phyloP scores from a whole-genome alignment of 2,113 vertebrate genomes.

The Ameiurus melas region DNA sequence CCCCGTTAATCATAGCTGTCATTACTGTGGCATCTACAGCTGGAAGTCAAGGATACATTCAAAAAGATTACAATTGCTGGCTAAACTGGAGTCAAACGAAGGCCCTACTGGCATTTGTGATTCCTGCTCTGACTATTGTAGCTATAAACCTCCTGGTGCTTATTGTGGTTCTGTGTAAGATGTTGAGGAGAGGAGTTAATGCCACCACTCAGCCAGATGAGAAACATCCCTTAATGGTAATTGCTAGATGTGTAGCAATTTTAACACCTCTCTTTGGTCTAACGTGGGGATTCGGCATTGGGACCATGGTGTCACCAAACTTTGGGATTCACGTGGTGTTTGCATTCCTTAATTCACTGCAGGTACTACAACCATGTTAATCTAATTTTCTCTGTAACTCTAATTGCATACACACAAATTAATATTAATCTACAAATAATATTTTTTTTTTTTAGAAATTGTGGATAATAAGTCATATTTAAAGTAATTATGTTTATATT shows the following conservation, averaged over 20 bases:
- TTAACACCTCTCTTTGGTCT: conserved; percentile 38
- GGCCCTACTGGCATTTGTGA: too few relatives aligned
- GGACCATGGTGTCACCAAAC: conserved; percentile 3
- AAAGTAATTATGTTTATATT: too few relatives aligned
- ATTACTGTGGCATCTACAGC: conserved; percentile 80
- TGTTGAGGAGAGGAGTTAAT: too few relatives aligned
- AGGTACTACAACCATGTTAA: conserved; percentile 16
- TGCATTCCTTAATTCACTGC: conserved; percentile 23
- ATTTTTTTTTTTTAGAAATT: not conserved
- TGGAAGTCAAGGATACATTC: conserved; percentile 69
- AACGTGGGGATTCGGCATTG: conserved; percentile 37
- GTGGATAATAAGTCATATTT: not conserved
- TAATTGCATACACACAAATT: not conserved
- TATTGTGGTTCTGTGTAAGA: too few relatives aligned
- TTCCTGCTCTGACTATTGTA: too few relatives aligned
- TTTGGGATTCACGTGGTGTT: conserved; percentile 24
- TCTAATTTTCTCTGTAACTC: not conserved
- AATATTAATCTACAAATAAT: not conserved
- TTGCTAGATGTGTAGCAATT: conserved; percentile 34
- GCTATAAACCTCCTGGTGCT: too few relatives aligned
- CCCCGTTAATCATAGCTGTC: conserved; percentile 76
- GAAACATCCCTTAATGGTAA: conserved; percentile 27
- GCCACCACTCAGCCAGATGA: conserved; percentile 57
- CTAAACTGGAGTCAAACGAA: too few relatives aligned
- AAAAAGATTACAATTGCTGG: too few relatives aligned